Evolutionary conservation across 2,113 vertebrate genomes (phyloP).

Genomic region (Gallinago media): DNA sequence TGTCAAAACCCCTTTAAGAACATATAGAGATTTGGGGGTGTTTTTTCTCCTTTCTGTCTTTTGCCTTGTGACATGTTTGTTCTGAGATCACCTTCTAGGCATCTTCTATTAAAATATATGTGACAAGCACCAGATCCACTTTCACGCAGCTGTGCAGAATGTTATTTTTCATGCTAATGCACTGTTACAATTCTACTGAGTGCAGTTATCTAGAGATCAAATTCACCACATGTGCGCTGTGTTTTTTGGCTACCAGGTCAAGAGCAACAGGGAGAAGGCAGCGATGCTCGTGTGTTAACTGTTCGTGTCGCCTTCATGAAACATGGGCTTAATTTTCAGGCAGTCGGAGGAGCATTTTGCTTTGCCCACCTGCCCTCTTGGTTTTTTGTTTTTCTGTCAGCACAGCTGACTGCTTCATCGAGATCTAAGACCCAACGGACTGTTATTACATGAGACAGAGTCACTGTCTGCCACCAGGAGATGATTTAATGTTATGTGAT

Average conservation of each 20-base stretch:
- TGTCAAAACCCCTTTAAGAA: constrained; percentile 24
- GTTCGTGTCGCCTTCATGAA: background rate
- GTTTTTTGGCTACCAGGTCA: constrained; percentile 69
- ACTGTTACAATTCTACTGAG: constrained; percentile 57
- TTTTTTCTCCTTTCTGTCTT: constrained; percentile 15
- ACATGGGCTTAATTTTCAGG: constrained; percentile 16
- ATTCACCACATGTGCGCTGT: constrained; percentile 54
- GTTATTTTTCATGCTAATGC: constrained; percentile 61
- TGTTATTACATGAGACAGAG: constrained; percentile 64
- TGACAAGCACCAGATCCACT: constrained; percentile 65
- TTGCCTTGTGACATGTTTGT: constrained; percentile 53
- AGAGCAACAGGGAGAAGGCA: constrained; percentile 33
- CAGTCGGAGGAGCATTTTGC: background rate
- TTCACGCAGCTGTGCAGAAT: constrained; percentile 55
- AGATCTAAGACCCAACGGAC: constrained; percentile 44
- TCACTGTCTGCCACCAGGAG: constrained; percentile 68
- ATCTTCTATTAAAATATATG: constrained; percentile 63
- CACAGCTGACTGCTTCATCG: constrained; percentile 40
- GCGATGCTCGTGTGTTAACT: background rate
- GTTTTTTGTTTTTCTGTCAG: constrained; percentile 32
- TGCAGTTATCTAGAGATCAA: constrained; percentile 50
- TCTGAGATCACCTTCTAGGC: constrained; percentile 68
- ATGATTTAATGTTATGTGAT: constrained; percentile 70
- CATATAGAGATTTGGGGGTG: background rate
- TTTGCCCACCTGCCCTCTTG: constrained; percentile 30